Evolutionary conservation across 1,140 invertebrate genomes (phyloP).

Genomic region (Apis laboriosa): DNA sequence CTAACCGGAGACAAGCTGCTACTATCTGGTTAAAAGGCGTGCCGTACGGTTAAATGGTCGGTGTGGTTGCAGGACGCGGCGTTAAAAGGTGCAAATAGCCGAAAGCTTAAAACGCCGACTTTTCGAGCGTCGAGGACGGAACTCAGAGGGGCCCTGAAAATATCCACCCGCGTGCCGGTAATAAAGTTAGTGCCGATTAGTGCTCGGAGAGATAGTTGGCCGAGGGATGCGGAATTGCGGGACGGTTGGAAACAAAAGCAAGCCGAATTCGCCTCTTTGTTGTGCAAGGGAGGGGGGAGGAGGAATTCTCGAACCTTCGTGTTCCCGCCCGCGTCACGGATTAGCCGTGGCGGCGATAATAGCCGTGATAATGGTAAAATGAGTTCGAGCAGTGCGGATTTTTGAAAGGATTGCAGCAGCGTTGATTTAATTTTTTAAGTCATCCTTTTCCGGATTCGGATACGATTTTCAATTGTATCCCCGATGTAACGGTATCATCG

Average conservation of each 20-base stretch:
- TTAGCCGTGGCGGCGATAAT: not conserved
- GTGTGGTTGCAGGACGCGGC: slow-evolving; percentile 58
- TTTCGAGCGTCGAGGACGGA: slow-evolving; percentile 52
- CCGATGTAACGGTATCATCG: too few species aligned
- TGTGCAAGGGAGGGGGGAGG: too few species aligned
- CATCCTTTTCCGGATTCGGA: too few species aligned
- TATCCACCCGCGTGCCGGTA: slow-evolving; percentile 30
- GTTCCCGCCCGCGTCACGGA: not conserved
- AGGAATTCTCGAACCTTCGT: not conserved
- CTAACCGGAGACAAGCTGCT: slow-evolving; percentile 12
- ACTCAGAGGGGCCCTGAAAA: not conserved
- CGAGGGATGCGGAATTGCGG: slow-evolving; percentile 19
- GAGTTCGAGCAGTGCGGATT: too few species aligned
- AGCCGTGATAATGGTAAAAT: too few species aligned
- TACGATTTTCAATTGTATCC: too few species aligned
- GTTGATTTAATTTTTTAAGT: too few species aligned
- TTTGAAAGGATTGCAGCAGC: too few species aligned
- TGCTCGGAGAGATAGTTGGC: slow-evolving; percentile 10
- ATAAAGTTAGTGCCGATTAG: slow-evolving; percentile 52
- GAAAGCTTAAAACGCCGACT: slow-evolving; percentile 61
- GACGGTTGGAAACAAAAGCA: slow-evolving; percentile 25
- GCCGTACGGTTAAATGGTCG: slow-evolving; percentile 61
- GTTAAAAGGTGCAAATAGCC: slow-evolving; percentile 70
- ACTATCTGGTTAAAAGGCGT: slow-evolving; percentile 48
- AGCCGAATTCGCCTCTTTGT: slow-evolving; percentile 7